Evolutionary conservation across 2,888 invertebrate species (phyloP).

Genomic region (Ophion ellenae): DNA sequence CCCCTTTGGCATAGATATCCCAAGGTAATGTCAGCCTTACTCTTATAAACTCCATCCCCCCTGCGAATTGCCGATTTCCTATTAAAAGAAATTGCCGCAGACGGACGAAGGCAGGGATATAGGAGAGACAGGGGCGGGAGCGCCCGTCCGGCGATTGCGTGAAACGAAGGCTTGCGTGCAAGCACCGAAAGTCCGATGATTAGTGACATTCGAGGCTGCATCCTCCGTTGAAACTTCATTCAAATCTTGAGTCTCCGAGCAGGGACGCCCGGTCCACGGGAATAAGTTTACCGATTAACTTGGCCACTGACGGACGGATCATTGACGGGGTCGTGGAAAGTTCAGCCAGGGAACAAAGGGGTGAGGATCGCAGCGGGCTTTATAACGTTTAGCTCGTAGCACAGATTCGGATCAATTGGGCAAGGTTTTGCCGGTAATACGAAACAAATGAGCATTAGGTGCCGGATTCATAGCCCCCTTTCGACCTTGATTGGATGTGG

Average conservation of each 20-base stretch:
- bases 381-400: neutral
- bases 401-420: neutral
- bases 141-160: conserved; percentile 17
- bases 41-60: conserved; percentile 33
- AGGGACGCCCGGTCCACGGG: neutral
- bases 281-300: neutral
- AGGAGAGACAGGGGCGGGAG: neutral
- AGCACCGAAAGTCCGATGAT: conserved; percentile 8
- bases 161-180: conserved; percentile 47
- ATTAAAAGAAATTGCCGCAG: conserved; percentile 75
- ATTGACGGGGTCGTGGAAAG: neutral
- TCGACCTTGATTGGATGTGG: neutral
- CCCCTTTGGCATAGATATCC: conserved; percentile 72
- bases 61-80: conserved; percentile 66
- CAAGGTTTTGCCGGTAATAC: neutral
- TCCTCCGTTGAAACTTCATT: neutral
- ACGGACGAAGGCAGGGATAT: neutral
- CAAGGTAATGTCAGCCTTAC: conserved; percentile 66
- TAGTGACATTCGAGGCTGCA: conserved; percentile 14
- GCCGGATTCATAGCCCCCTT: neutral
- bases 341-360: neutral
- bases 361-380: neutral
- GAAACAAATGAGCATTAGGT: neutral
- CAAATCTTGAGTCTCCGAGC: neutral
- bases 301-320: neutral